phyloP scores from a whole-genome alignment of 2,888 invertebrate species.

The Allygus modestus region DNA sequence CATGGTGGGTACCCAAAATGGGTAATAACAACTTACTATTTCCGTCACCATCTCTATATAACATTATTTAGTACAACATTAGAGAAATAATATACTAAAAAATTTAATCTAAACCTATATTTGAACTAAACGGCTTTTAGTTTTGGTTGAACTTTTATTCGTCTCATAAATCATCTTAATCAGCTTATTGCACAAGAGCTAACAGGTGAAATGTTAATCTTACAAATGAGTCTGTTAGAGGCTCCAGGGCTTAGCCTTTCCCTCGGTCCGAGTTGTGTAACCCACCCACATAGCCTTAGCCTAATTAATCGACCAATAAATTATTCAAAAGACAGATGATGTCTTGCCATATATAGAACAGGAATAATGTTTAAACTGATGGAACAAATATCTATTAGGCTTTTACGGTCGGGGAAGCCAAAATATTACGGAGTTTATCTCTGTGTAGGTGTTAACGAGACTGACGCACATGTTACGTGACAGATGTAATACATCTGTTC shows the following conservation, averaged over 20 bases:
- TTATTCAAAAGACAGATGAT: constrained; percentile 40
- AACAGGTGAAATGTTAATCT: constrained; percentile 38
- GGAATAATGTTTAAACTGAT: constrained; percentile 24
- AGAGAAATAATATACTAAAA: no score
- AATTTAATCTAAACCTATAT: no score
- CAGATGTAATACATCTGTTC: no score
- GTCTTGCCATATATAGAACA: constrained; percentile 27
- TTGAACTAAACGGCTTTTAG: no score
- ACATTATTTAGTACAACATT: no score
- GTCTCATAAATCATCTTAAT: constrained; percentile 11
- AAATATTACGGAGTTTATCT: neutral
- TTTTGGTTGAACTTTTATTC: neutral
- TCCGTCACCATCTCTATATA: no score
- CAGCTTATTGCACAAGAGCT: neutral
- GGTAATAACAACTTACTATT: no score
- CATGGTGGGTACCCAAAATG: no score
- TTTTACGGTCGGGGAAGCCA: neutral
- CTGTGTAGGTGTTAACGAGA: neutral
- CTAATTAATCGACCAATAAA: constrained; percentile 38
- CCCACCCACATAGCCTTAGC: constrained; percentile 37
- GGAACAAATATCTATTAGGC: constrained; percentile 3
- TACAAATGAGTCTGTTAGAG: constrained; percentile 29
- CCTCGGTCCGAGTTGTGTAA: neutral
- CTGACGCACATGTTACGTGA: neutral
- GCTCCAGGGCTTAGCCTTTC: constrained; percentile 26